These are phyloP conservation scores for Trachymyrmex cornetzi DNA, from an alignment of 1,140 invertebrate species.

Conservation along the genomic window DNA sequence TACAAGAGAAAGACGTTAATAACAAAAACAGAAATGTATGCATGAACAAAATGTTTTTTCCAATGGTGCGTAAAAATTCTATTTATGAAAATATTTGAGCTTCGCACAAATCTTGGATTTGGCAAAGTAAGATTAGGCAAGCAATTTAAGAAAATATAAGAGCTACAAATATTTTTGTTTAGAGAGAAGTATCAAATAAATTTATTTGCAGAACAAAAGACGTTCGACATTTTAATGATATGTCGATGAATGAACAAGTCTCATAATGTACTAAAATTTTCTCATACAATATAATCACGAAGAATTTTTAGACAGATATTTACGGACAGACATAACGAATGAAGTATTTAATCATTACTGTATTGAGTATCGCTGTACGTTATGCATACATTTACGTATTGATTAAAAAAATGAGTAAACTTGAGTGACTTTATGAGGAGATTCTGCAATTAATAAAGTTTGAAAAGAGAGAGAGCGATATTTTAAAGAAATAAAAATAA, in stretches of 20 bases:
- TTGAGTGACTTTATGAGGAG: neutral
- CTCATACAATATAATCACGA: neutral
- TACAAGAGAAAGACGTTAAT: slow-evolving; percentile 6
- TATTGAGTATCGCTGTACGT: neutral
- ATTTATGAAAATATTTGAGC: slow-evolving; percentile 17
- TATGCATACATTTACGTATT: slow-evolving; percentile 17
- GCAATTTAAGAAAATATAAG: neutral
- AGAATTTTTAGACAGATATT: neutral
- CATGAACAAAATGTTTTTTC: neutral
- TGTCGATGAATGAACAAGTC: neutral
- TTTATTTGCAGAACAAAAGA: neutral
- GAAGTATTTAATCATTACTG: slow-evolving; percentile 14
- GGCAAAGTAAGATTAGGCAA: neutral
- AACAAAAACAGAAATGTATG: neutral
- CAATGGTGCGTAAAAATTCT: neutral
- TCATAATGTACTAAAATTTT: slow-evolving; percentile 32
- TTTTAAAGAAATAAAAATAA: neutral
- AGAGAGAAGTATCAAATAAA: neutral
- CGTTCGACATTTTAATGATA: neutral
- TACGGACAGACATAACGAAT: neutral
- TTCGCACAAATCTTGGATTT: neutral
- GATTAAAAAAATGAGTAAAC: neutral
- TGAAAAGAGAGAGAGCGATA: slow-evolving; percentile 21
- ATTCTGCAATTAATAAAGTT: neutral
- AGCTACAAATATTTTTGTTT: neutral